Base-by-base conservation (phyloP, 2,888 invertebrate species). In the Napeogenes inachia region DNA sequence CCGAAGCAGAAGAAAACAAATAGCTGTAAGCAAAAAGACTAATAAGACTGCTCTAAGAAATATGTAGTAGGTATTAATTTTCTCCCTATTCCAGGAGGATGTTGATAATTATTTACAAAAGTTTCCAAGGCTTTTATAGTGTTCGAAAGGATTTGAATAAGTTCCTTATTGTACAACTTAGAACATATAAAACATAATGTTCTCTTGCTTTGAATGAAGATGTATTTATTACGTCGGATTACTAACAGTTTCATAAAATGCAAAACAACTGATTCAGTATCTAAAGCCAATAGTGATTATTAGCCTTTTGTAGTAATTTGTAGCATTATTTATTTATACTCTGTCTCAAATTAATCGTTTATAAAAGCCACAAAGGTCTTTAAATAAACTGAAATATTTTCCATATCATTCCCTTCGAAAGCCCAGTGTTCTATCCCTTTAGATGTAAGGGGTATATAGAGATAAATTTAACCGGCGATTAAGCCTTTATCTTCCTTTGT, bases 31-130 rank as follows among this genome's bases (percentile, higher is more conserved):
- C 62, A 47, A 58, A 61, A 66, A 33, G 60, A 57, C 69, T 66
- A 64, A 68, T 68, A 66, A 68, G 57, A 56, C 53, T n/a, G 46
- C 58, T 54, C 62, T 66, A 64, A 69, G 69, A 66, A 59, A 59
- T 61, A 68, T 64, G 66, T 69, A 69, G 68, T 8, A 50, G 56
- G 55, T 62, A 60, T 62, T 68, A 64, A 63, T 68, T 68, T 64
- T 59, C 67, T 66, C 67, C 45, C 21, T 21, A 21, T 21, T 21
- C 21, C 21, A 21, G 53, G 66, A 66, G 64, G 63, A 61, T 66
- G 66, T 66, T 68, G 68, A 68, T 69, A 69, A 69, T 69, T 68
- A 69, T 66, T 64, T 66, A 68, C 66, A 69, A 67, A 69, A 59
- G 68, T 69, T 66, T 69, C 54, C 59, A 56, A 61, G 60, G 59